Evolutionary conservation across 1,140 invertebrate genomes (phyloP).

Genomic region (Brachionus sp.): DNA sequence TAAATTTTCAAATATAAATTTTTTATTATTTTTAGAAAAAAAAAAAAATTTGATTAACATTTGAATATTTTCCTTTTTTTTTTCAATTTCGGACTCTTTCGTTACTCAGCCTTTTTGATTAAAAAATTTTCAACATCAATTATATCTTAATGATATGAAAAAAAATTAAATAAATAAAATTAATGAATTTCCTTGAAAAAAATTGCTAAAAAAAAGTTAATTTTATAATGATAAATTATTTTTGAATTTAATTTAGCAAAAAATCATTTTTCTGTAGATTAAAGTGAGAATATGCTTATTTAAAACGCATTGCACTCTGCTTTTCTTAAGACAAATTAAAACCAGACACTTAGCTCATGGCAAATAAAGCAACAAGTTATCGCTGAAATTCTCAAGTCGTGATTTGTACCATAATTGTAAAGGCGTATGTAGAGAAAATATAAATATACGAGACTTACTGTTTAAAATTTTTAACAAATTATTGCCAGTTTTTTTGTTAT

Average conservation of each 20-base stretch:
- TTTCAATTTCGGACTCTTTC: too few relatives aligned
- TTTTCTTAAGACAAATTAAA: neutral
- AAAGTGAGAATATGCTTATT: neutral
- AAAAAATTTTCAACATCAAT: too few relatives aligned
- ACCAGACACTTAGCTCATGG: neutral
- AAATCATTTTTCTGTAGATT: neutral
- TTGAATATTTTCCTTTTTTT: too few relatives aligned
- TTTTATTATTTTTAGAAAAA: too few relatives aligned
- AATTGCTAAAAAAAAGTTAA: neutral
- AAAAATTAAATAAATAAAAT: too few relatives aligned
- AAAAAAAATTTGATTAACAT: too few relatives aligned
- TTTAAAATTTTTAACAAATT: neutral
- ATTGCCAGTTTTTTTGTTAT: neutral
- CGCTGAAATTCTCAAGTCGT: neutral
- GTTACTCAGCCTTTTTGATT: too few relatives aligned
- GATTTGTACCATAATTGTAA: neutral
- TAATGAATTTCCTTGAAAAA: too few relatives aligned
- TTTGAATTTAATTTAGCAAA: neutral
- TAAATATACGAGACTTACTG: conserved; percentile 26
- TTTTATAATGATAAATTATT: neutral
- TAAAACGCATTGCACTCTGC: neutral
- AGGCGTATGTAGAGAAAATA: neutral
- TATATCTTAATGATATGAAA: too few relatives aligned
- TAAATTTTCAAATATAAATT: too few relatives aligned
- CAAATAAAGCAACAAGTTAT: conserved; percentile 3